A percentile compares a stretch with the other conserved stretches of the same genome.
Conservation (phyloP, 2,113 vertebrate species). For the Chaenogobius annularis region DNA sequence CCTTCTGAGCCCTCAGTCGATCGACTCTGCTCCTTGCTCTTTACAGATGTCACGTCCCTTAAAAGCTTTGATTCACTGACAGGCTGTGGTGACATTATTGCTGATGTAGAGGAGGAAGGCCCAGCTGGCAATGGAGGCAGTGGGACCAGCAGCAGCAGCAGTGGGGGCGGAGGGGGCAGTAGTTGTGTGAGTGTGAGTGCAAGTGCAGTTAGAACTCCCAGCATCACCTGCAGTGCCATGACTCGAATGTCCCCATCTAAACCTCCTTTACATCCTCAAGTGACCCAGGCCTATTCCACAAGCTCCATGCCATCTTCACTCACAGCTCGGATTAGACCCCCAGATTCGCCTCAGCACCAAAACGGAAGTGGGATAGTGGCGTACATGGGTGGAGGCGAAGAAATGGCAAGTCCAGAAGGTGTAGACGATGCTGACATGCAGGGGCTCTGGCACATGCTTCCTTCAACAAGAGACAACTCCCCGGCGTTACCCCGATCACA, state of each 20-base stretch:
- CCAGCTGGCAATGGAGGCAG: slow-evolving; percentile 80
- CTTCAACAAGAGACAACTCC: slow-evolving; percentile 80
- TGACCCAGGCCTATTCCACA: slow-evolving; percentile 47
- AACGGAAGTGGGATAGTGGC: slow-evolving; percentile 84
- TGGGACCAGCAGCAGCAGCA: slow-evolving; percentile 90
- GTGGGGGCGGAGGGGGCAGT: slow-evolving; percentile 72
- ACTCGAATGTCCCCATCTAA: slow-evolving; percentile 64
- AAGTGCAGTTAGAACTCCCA: slow-evolving; percentile 44
- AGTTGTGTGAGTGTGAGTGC: slow-evolving; percentile 38
- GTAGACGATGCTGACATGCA: slow-evolving; percentile 91
- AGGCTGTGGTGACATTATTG: slow-evolving; percentile 98
- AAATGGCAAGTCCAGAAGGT: slow-evolving; percentile 97
- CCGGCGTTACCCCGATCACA: slow-evolving; percentile 71
- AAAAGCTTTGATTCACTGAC: slow-evolving; percentile 99
- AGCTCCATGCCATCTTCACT: slow-evolving; percentile 51
- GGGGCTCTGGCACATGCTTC: slow-evolving; percentile 95
- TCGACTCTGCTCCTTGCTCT: slow-evolving; percentile 93
- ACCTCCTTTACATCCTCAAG: slow-evolving; percentile 47
- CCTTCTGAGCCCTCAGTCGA: slow-evolving; percentile 92
- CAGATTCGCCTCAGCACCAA: slow-evolving; percentile 76
- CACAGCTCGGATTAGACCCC: slow-evolving; percentile 57
- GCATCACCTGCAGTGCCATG: slow-evolving; percentile 15
- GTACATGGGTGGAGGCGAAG: slow-evolving; percentile 97
- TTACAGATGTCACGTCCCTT: slow-evolving; percentile 97
- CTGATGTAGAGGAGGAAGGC: slow-evolving; percentile 91